Base-by-base conservation (phyloP, 2,888 invertebrate species). In the Pollenia griseotomentosa region DNA sequence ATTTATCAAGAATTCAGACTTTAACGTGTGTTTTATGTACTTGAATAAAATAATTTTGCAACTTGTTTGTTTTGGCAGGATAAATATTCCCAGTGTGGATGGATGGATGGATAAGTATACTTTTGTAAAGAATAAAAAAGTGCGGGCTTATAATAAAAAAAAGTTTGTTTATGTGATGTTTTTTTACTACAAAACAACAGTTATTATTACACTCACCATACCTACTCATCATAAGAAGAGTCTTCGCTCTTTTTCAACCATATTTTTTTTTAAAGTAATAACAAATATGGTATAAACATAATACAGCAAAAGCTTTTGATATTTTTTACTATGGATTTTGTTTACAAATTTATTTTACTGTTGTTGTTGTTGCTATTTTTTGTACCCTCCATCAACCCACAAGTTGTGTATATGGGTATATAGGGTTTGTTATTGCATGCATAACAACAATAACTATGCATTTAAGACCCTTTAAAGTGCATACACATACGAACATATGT, bases 1-100 rank as follows among this genome's bases (percentile, higher is more conserved):
- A 33, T 57, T 73, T 73, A 46, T 63, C 51, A 61, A 63, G 61
- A 75, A 75, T 3, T 48, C 16, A 75, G 63, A 51, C 63, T 74
- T 61, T 16, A 63, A 51, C 63, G 63, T 75, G 51, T 63, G 61
- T 16, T 33, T 70, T 70, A 51, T 40, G 74, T 63, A 51, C 40
- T 75, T 63, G 14, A 12, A 16, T 51, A 51, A 42, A 44, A 33
- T 16, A 14, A 33, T 55, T 42, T 55, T 71, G 55, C 55, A 4
- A 42, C 44, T 42, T 55, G 33, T 71, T 23, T 40, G n/a, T n/a
- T 44, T 1, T 9, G 42, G 9, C 40, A 51, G 51, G n/a, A 42
- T 33, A 48, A 23, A 66, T 33, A 51, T 33, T 66, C 48, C 51
- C n/a, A 16, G 16, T 55, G 5, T 33, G 33, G 33, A 33, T 33